Evolutionary conservation across 2,888 invertebrate species (phyloP), one percentile per base, ranked within the genome.

Genomic region (Eutolmus rufibarbis): DNA sequence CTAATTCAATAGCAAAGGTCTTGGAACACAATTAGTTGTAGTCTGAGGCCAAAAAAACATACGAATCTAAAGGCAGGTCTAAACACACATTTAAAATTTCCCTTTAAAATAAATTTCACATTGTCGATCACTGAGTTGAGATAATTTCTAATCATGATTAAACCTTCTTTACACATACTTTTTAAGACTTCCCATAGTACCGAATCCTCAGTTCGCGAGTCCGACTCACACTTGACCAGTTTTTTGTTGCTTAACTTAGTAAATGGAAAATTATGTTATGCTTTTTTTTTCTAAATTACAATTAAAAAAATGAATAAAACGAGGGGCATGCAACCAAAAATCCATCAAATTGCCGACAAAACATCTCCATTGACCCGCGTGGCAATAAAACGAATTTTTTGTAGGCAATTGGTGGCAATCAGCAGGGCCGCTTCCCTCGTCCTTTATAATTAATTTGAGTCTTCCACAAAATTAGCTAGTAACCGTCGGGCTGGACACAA

Each of bases 401-500:
- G 28, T 19, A 56, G 23, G 66, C 85, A 85, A 85, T 85, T 46
- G 43, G 66, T 46, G 46, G 40, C 85, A 85, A 85, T 85, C 85
- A 85, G 74, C 85, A 74, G 74, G 28, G 85, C 46, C 34, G 31
- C 51, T 14, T 43, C 23, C 23, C 37, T 23, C 8, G 66, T 66
- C 43, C 74, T 31, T 74, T 85, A 85, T 85, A 85, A 85, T 85
- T 74, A 85, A 85, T 85, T 85, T 46, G 31, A 74, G 74, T n/a
- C 43, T 74, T 85, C 46, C 85, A 85, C 74, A 46, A 85, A 85
- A 85, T 85, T 85, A 85, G 74, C 85, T 85, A 85, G 85, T 74
- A 74, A 74, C 74, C 74, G 43, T 85, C 85, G 19, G 85, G n/a
- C 28, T 74, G 74, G 46, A 85, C 74, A 37, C 40, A 28, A 43